Conservation (phyloP, 2,797 vertebrate species). For the Psittacula echo region DNA sequence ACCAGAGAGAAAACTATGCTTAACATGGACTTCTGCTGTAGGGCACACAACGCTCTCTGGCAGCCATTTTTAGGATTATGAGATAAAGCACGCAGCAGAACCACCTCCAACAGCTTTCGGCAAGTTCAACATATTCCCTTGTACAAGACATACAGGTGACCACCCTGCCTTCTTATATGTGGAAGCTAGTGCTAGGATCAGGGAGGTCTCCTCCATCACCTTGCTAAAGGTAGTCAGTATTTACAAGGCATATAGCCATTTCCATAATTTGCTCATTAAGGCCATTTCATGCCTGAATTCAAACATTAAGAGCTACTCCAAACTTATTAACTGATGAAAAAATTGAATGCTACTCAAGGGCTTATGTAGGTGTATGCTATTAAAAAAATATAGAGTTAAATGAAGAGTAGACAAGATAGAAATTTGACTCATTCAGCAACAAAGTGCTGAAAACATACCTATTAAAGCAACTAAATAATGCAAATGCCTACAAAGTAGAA, state of each 20-base stretch:
- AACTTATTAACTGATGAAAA: neutral
- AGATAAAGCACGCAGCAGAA: neutral
- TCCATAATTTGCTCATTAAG: neutral
- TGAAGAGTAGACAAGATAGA: neutral
- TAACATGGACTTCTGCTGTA: neutral
- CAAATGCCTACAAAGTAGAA: neutral
- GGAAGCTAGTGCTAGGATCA: neutral
- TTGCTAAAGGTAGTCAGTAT: neutral
- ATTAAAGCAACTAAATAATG: neutral
- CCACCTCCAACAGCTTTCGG: neutral
- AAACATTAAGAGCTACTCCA: conserved; percentile 6
- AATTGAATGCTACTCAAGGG: neutral
- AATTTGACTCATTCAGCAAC: neutral
- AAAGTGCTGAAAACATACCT: neutral
- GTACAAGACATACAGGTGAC: neutral
- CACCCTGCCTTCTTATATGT: neutral
- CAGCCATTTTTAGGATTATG: neutral
- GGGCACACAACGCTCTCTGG: no score
- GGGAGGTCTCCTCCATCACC: neutral
- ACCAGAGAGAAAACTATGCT: neutral
- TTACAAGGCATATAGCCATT: neutral
- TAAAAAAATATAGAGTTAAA: neutral
- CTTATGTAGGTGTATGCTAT: neutral
- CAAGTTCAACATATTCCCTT: neutral
- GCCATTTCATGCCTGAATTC: neutral